A percentile compares a stretch with the other conserved stretches of the same genome.
phyloP scores from a whole-genome alignment of 2,113 vertebrate genomes.

The Zosterops japonicus region DNA sequence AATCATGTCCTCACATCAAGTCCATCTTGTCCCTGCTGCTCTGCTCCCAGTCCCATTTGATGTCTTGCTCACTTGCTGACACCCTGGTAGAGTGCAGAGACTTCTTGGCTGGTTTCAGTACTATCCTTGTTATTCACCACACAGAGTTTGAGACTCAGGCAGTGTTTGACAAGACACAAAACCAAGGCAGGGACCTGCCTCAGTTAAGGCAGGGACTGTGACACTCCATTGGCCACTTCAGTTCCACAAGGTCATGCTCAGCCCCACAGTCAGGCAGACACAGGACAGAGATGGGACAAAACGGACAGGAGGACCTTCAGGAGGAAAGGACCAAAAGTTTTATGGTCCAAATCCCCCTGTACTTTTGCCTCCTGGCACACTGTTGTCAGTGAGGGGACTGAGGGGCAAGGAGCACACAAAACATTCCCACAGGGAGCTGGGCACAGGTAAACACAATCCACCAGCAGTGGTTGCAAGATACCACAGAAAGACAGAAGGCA shows the following conservation, averaged over 20 bases:
- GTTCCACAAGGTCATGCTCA: neutral
- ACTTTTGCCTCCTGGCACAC: neutral
- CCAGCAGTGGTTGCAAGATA: neutral
- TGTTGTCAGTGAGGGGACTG: neutral
- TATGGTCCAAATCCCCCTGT: fast-evolving
- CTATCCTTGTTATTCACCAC: neutral
- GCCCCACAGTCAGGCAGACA: neutral
- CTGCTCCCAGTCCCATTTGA: neutral
- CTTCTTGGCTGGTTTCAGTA: neutral
- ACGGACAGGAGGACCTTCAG: neutral
- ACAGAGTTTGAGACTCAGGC: neutral
- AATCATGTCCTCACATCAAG: fast-evolving
- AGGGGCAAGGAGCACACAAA: neutral
- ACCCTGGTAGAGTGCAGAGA: neutral
- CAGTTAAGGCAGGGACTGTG: fast-evolving
- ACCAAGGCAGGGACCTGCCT: neutral
- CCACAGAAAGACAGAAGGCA: neutral
- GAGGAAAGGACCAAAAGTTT: neutral
- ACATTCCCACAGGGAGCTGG: neutral
- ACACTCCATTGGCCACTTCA: neutral
- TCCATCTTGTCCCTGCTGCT: neutral
- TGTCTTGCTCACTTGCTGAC: neutral
- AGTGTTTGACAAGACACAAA: neutral
- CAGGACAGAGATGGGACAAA: neutral
- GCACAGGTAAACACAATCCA: neutral